Base-by-base conservation (phyloP, 2,797 vertebrate species). In the Anguilla anguilla region DNA sequence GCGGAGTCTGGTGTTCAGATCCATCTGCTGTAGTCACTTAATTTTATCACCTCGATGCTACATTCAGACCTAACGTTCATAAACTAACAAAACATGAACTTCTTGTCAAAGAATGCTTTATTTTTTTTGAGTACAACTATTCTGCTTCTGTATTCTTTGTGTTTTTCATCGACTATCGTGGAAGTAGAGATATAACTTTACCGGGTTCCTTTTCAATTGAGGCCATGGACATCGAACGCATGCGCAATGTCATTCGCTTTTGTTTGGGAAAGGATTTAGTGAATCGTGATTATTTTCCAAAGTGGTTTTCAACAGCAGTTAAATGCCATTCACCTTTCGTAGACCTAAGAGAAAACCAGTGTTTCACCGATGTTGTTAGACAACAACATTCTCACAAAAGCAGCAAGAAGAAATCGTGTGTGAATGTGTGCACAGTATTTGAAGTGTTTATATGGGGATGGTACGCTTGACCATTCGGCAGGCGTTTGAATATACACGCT, bases 11-110 rank as follows among this genome's bases (percentile, higher is more conserved):
- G 11, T 39, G n/a, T 43, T 17, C 28, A 17, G 31, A 59, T 13
- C 51, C 83, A 59, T 84, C 55, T 84, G 83, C 83, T 84, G 51
- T 57, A 35, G 49, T 84, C 51, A 84, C 53, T 84, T 84, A n/a
- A 84, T 61, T 82, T 82, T 51, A 82, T 7, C 79, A 11, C 79
- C 22, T 82, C 11, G 46, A 51, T n/a, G 6, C 22, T 51, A 82
- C 22, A 10, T 25, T 82, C 13, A 11, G 6, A n/a, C 22, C 22
- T 51, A 11, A 49, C 79, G 46, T 82, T 79, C 1, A 35, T 2
- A 77, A 13, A 72, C 15, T 25, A 25, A 51, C 6, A 22, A 22
- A 82, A 2, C 3, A 43, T 39, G 35, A 6, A 43, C 35, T 3
- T 35, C 79, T 1, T 17, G 46, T 51, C 10, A 82, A 82, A n/a